Conservation (phyloP, 2,113 vertebrate species). For the Poicephalus meyeri region DNA sequence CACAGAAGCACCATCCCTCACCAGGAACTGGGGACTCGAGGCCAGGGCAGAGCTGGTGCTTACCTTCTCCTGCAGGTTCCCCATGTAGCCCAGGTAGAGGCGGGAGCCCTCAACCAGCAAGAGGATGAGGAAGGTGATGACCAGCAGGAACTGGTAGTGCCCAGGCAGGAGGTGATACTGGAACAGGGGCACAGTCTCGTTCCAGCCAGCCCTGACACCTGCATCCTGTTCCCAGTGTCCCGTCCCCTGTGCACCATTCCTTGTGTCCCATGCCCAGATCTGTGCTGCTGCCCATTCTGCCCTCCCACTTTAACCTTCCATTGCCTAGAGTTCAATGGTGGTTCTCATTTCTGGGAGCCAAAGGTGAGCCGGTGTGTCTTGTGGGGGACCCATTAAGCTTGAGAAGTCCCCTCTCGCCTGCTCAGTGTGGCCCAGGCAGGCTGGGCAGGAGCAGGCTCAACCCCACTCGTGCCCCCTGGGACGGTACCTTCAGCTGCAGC, state of each 20-base stretch:
- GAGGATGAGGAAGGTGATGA: constrained; percentile 77
- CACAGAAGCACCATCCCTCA: not conserved
- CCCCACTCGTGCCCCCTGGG: fast-evolving
- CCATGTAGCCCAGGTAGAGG: constrained; percentile 83
- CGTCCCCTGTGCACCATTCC: no score
- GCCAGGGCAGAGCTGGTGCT: not conserved
- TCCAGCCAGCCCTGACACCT: no score
- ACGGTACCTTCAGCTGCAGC: constrained; percentile 82
- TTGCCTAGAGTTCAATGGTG: not conserved
- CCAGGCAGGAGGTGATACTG: constrained; percentile 79
- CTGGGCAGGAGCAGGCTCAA: not conserved
- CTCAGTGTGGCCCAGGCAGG: not conserved
- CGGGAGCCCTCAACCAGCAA: constrained; percentile 73
- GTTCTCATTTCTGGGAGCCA: not conserved
- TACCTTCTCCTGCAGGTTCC: constrained; percentile 88
- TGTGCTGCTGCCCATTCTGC: not conserved
- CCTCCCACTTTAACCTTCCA: not conserved
- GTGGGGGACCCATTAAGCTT: not conserved
- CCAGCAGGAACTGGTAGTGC: constrained; percentile 85
- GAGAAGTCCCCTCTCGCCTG: not conserved
- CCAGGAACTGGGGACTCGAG: not conserved
- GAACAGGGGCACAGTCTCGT: not conserved
- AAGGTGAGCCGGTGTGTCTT: not conserved
- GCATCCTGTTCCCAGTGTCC: not conserved
- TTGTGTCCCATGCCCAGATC: not conserved